Percentiles rank a stretch among this genome's conserved stretches.
Evolutionary conservation across 2,797 vertebrate genomes (phyloP).

Genomic region (Prunella strophiata): DNA sequence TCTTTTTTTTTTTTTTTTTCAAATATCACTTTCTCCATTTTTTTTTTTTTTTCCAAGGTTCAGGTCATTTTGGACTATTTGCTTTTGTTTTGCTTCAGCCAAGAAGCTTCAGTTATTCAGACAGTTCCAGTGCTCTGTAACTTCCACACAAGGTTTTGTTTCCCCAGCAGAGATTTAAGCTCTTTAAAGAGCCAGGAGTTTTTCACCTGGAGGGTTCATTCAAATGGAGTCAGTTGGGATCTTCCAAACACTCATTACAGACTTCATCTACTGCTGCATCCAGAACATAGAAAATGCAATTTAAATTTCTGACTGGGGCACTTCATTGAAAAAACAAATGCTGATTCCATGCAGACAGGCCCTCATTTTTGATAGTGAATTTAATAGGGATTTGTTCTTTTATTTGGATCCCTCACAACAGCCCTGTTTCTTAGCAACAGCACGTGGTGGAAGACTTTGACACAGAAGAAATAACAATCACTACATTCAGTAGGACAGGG

Average conservation of each 20-base stretch:
- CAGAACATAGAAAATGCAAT: background rate
- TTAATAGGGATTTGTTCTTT: background rate
- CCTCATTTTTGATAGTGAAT: background rate
- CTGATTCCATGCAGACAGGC: background rate
- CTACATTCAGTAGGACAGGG: background rate
- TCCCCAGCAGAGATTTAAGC: background rate
- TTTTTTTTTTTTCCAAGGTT: background rate
- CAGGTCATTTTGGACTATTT: background rate
- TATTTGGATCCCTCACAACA: background rate
- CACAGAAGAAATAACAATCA: background rate
- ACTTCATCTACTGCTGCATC: background rate
- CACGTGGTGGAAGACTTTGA: background rate
- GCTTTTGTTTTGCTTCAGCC: background rate
- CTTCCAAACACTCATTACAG: background rate
- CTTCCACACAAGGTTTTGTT: background rate
- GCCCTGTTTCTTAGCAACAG: conserved; percentile 59
- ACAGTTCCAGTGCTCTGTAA: background rate
- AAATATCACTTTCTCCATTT: background rate
- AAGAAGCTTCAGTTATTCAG: background rate
- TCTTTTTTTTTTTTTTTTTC: background rate
- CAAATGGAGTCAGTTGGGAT: background rate
- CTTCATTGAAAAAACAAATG: background rate
- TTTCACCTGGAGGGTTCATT: background rate
- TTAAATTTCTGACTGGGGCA: background rate
- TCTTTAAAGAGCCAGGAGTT: background rate